Evolutionary conservation across 2,888 invertebrate species (phyloP), one percentile per base, ranked within the genome.

Genomic region (Ceriagrion tenellum): DNA sequence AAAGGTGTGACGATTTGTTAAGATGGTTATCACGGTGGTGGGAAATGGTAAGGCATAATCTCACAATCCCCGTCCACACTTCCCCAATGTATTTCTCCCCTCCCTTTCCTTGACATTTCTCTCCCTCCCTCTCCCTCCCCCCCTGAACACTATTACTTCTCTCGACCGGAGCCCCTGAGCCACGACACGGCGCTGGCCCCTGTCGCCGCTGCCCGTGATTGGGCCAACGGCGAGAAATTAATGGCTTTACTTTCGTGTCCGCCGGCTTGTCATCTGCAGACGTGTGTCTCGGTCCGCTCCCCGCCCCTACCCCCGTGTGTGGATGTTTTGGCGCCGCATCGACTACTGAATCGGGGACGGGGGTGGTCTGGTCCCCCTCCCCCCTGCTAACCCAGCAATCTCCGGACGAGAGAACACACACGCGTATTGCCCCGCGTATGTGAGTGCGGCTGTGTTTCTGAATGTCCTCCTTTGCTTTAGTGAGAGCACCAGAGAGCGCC

Each of bases 171-270:
- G 18, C 47, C 47, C 3, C n/a, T 1, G 69, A 69, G 69, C 69
- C 23, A 23, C 69, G 69, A 69, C 69, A 69, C 26, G 69, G 69
- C 18, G 10, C 69, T n/a, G 74, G 35, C 30, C 35, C 74, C 74
- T 81, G 74, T 81, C 74, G 69, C 69, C 69, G 47, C 69, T 47
- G 63, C 47, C 93, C 59, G 69, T 69, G 63, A 93, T 93, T 93
- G 93, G 93, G 93, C 93, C 93, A 63, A 47, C 69, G 55, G 47
- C 47, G 93, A 47, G 69, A 93, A 93, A 93, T 93, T 93, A 69
- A 93, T 63, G 63, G 93, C 93, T 74, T 55, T 47, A 89, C 89
- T 89, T 89, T 89, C 89, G 89, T 89, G 93, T 93, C 93, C 93
- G 47, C 63, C 47, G 18, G 40, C 40, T 63, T 93, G 93, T 93